Conservation (phyloP, 2,888 invertebrate genomes). For the Tryphoninae sp. region DNA sequence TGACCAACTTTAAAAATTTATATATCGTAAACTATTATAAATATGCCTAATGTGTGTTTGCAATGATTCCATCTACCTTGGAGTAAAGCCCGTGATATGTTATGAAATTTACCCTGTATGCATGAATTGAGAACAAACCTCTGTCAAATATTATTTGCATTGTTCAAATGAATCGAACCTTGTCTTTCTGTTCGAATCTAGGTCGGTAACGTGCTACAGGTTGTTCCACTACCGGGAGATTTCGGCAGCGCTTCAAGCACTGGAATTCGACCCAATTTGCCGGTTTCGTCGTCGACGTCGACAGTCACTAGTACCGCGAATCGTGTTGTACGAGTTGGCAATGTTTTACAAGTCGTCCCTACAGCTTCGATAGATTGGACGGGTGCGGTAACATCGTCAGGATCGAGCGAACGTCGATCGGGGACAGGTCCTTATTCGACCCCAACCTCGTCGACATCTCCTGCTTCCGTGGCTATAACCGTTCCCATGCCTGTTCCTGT, state of each 20-base stretch:
- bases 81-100: no score
- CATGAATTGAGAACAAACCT: no score
- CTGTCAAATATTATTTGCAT: no score
- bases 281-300: slow-evolving; percentile 56
- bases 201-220: slow-evolving; percentile 85
- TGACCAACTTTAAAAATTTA: no score
- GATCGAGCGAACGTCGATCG: slow-evolving; percentile 57
- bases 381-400: slow-evolving; percentile 53
- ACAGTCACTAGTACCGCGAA: slow-evolving; percentile 67
- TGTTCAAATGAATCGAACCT: no score
- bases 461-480: slow-evolving; percentile 69
- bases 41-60: no score
- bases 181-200: slow-evolving; percentile 66
- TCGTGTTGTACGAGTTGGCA: slow-evolving; percentile 79
- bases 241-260: slow-evolving; percentile 47
- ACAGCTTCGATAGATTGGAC: slow-evolving; percentile 78
- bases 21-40: no score
- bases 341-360: slow-evolving; percentile 79
- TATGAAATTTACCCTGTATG: no score
- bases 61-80: no score
- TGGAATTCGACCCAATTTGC: slow-evolving; percentile 42
- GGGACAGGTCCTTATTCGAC: slow-evolving; percentile 54
- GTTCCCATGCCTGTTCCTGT: slow-evolving; percentile 68
- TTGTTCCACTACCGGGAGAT: slow-evolving; percentile 83
- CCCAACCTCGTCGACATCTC: slow-evolving; percentile 62